A percentile compares a stretch with the other conserved stretches of the same genome.
phyloP scores from a whole-genome alignment of 2,797 vertebrate species.

The Mus spretus region DNA sequence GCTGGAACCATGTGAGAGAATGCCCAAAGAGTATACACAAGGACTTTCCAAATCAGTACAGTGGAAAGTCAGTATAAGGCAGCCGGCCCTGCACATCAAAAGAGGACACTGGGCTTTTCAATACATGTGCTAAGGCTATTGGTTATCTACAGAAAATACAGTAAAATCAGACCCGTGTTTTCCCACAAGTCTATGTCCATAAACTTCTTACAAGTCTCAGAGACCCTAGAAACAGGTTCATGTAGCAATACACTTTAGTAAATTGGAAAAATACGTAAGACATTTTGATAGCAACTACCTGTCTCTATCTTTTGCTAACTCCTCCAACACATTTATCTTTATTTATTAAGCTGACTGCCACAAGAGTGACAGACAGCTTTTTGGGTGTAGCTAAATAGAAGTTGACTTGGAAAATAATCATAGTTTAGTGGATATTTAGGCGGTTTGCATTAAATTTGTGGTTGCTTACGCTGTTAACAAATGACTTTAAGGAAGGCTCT shows the following conservation, averaged over 20 bases:
- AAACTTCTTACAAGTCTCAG: not conserved
- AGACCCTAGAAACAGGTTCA: not conserved
- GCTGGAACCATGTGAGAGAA: not conserved
- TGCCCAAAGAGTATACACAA: not conserved
- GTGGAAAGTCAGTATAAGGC: not conserved
- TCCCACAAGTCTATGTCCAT: not conserved
- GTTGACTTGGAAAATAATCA: not conserved
- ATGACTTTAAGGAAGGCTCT: conserved; percentile 50
- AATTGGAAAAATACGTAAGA: conserved; percentile 2
- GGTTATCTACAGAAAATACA: not conserved
- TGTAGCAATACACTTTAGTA: not conserved
- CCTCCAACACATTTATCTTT: not conserved
- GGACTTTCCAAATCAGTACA: not conserved
- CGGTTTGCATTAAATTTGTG: not conserved
- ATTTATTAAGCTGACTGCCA: not conserved
- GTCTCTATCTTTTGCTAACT: not conserved
- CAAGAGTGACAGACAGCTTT: not conserved
- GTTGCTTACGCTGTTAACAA: conserved; percentile 16
- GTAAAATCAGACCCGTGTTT: not conserved
- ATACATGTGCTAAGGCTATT: not conserved
- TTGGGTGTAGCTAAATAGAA: not conserved
- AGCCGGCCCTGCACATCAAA: not conserved
- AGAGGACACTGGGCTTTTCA: not conserved
- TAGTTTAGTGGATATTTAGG: conserved; percentile 2
- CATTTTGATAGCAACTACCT: not conserved